Evolutionary conservation across 2,888 invertebrate species (phyloP).

Genomic region (Xanthorhoe spadicearia): DNA sequence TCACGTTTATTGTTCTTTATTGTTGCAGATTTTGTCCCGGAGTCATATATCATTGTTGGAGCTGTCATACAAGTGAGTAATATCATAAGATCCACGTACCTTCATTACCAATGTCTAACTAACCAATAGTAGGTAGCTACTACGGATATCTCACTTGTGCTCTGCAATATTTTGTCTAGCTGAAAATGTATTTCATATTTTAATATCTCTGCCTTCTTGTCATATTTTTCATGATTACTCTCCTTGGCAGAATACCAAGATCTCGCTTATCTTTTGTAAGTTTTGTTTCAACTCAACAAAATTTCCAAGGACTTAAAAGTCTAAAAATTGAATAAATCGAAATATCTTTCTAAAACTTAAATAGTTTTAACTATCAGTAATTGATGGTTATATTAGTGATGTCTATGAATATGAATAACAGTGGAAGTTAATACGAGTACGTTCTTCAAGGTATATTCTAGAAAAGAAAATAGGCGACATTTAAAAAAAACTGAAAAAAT

Average conservation of each 20-base stretch:
- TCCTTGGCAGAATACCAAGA: constrained; percentile 77
- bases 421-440: too few relatives aligned
- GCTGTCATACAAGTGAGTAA: constrained; percentile 75
- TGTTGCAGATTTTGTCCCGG: constrained; percentile 80
- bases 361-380: too few relatives aligned
- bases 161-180: constrained; percentile 57
- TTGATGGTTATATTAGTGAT: too few relatives aligned
- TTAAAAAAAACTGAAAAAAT: too few relatives aligned
- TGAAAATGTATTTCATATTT: constrained; percentile 70
- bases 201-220: constrained; percentile 71
- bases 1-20: constrained; percentile 48
- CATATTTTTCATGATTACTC: constrained; percentile 79
- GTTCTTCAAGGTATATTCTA: too few relatives aligned
- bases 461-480: too few relatives aligned
- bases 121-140: constrained; percentile 27
- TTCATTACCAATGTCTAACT: constrained; percentile 7
- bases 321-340: constrained; percentile 5
- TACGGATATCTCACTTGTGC: constrained; percentile 45
- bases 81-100: constrained; percentile 12
- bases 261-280: constrained; percentile 76
- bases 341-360: too few relatives aligned
- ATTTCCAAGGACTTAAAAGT: constrained; percentile 37
- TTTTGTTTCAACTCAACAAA: constrained; percentile 59
- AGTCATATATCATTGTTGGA: constrained; percentile 80
- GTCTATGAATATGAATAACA: too few relatives aligned